Evolutionary conservation across 2,888 invertebrate genomes (phyloP).

Genomic region (Gortyna flavago): DNA sequence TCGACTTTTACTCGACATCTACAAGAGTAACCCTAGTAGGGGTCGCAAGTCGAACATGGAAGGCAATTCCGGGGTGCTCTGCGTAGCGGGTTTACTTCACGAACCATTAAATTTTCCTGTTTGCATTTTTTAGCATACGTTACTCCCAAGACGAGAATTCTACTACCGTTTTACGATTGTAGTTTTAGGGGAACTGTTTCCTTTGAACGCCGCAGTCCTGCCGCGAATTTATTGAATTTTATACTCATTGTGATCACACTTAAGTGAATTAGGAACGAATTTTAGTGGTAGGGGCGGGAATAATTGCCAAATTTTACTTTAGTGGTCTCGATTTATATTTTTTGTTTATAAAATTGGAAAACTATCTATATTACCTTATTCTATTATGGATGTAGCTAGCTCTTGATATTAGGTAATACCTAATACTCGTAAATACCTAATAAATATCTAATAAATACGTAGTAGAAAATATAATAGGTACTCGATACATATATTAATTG

Average conservation of each 20-base stretch:
- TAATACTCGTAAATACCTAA: too few species aligned
- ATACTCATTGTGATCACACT: conserved; percentile 68
- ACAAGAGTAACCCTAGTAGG: conserved; percentile 71
- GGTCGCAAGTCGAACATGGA: conserved; percentile 76
- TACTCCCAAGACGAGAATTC: conserved; percentile 80
- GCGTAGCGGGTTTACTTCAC: conserved; percentile 87
- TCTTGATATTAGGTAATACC: not conserved
- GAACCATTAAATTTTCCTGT: conserved; percentile 90
- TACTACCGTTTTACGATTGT: conserved; percentile 85
- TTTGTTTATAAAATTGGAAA: conserved; percentile 51
- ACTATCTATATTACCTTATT: conserved; percentile 26
- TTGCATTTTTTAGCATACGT: conserved; percentile 90
- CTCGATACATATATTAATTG: conserved; percentile 31
- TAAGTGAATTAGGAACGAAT: conserved; percentile 69
- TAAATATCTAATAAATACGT: conserved; percentile 11
- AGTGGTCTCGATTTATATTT: conserved; percentile 48
- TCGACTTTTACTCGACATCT: conserved; percentile 51
- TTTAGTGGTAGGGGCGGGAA: conserved; percentile 59
- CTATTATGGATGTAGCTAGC: conserved; percentile 1
- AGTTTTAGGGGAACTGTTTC: conserved; percentile 81
- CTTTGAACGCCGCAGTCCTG: conserved; percentile 65
- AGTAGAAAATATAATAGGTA: not conserved
- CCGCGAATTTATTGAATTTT: conserved; percentile 74
- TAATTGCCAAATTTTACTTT: conserved; percentile 61
- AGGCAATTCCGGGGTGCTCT: conserved; percentile 83